Conservation (phyloP, 2,797 vertebrate genomes). For the Carcharodon carcharias region DNA sequence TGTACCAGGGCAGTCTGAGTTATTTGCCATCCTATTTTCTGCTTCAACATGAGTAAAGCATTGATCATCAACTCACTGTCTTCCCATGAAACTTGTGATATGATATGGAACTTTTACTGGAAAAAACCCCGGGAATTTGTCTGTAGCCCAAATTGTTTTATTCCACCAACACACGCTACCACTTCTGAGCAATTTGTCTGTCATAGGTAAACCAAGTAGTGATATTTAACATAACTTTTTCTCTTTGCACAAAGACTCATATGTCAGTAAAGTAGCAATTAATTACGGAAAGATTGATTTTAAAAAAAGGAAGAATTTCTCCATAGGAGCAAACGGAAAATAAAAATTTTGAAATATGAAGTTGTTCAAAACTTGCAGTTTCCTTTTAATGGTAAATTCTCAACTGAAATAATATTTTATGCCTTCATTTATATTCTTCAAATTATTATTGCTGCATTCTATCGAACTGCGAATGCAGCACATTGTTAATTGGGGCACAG, state of each 20-base stretch:
- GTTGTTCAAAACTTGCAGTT: not conserved
- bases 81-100: not conserved
- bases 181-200: not conserved
- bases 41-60: not conserved
- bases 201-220: not conserved
- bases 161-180: not conserved
- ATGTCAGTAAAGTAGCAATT: not conserved
- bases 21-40: not conserved
- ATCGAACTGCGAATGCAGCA: not conserved
- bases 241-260: not conserved
- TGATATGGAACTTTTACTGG: not conserved
- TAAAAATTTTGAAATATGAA: not conserved
- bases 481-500: not conserved
- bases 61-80: not conserved
- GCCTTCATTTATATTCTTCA: not conserved
- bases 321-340: not conserved
- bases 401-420: not conserved
- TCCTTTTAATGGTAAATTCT: not conserved
- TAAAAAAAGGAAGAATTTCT: not conserved
- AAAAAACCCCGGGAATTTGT: not conserved
- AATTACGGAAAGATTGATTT: not conserved
- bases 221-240: not conserved
- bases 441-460: not conserved
- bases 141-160: not conserved
- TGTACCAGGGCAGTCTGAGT: not conserved